Evolutionary conservation across 2,888 invertebrate genomes (phyloP), one percentile per base, ranked within the genome.

Genomic region (Aleiodes testaceus): DNA sequence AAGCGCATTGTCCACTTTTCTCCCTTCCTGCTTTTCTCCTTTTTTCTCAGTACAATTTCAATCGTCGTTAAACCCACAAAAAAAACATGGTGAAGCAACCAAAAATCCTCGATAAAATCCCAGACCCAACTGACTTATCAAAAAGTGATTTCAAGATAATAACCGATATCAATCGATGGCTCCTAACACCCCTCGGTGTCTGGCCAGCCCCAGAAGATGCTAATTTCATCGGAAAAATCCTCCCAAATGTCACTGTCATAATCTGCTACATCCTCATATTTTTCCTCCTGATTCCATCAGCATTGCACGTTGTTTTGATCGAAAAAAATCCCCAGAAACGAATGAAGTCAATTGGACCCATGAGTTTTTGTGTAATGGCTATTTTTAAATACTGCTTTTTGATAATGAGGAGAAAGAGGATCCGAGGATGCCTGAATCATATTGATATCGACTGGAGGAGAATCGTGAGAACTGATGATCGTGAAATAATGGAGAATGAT

Each of bases 391-490:
- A 79, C 63, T 14, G 42, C n/a, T 61, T 63, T 14, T 12, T 66
- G n/a, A 70, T 79, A 0, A 22, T 45, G 1, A 79, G 75, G 59
- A 71, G 75, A 3, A 47, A 72, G 0, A 70, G 78, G 1, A 79
- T 83, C 16, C 72, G 72, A 36, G 26, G 47, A 0, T 83, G 83
- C 55, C 36, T 82, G 7, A 36, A 75, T 1, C 70, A 72, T 11
- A 77, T 83, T 12, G 76, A 79, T 12, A 45, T 61, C 6, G 83
- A 83, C 61, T 83, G 82, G 83, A 69, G 64, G 5, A 65, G 52
- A 4, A 50, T 78, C 0, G 44, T 7, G 3, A 61, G 44, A 7
- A 2, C 18, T 0, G 20, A 72, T 0, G 81, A 83, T 14, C 70
- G 69, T 6, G 12, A 66, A 1, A 72, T 80, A 1, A 82, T 81